Percentiles rank a stretch among this genome's conserved stretches.
Conservation (phyloP, 1,140 invertebrate genomes). For the Cephus cinctus region DNA sequence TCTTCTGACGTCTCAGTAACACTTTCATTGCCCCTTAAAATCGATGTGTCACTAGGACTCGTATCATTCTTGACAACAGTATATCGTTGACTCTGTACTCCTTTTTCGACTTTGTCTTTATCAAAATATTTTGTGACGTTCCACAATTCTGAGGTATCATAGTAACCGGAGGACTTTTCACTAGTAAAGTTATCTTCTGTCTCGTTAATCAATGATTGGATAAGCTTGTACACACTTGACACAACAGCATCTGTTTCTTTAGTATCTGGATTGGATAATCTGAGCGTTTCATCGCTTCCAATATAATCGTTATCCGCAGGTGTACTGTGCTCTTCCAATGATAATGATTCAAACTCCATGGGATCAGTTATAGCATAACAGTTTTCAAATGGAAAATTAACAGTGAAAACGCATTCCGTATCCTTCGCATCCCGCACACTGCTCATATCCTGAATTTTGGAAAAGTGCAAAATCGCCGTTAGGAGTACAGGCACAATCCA, state of each 20-base stretch:
- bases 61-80: background rate
- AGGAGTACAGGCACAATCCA: constrained; percentile 29
- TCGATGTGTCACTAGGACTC: background rate
- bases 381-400: constrained; percentile 19
- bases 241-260: constrained; percentile 23
- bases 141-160: background rate
- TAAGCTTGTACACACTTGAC: constrained; percentile 20
- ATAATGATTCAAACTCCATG: background rate
- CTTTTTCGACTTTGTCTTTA: background rate
- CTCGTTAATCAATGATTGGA: constrained; percentile 17
- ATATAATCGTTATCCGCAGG: background rate
- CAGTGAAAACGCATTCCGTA: constrained; percentile 17
- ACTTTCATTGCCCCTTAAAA: too few relatives aligned
- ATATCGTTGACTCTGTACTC: background rate
- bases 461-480: constrained; percentile 17
- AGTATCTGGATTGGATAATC: background rate
- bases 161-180: background rate
- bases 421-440: constrained; percentile 2
- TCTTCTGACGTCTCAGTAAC: background rate
- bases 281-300: background rate
- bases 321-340: background rate
- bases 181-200: constrained; percentile 1
- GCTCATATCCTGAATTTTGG: constrained; percentile 12
- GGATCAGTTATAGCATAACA: constrained; percentile 5
- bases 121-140: constrained; percentile 8